phyloP scores from a whole-genome alignment of 2,797 vertebrate species.

The Pipistrellus kuhlii region DNA sequence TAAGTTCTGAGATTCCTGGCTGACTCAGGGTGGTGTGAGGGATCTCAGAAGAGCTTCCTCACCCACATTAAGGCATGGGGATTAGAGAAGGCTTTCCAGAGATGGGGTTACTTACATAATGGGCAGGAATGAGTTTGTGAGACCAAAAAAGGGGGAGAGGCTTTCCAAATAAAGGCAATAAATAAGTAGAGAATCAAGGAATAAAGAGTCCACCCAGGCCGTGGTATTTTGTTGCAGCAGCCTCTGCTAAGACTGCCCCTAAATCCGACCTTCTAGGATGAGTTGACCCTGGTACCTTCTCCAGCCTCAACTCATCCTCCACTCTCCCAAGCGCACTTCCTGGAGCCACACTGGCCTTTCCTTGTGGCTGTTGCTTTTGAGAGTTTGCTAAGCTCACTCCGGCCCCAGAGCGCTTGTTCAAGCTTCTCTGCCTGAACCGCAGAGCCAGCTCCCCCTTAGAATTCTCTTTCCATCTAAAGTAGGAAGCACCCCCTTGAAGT shows the following conservation, averaged over 20 bases:
- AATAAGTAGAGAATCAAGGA: constrained; percentile 9
- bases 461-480: background rate
- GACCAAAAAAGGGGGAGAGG: background rate
- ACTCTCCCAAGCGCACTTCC: background rate
- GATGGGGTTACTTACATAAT: background rate
- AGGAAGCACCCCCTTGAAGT: background rate
- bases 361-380: background rate
- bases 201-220: background rate
- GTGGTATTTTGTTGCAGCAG: background rate
- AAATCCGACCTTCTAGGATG: background rate
- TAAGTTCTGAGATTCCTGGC: background rate
- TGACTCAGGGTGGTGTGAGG: background rate
- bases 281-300: background rate
- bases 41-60: background rate
- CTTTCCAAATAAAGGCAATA: background rate
- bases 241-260: background rate
- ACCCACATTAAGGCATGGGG: background rate
- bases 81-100: background rate
- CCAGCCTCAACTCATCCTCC: background rate
- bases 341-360: background rate
- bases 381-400: background rate
- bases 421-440: background rate
- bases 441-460: constrained; percentile 4
- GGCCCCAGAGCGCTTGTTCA: background rate
- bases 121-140: background rate